phyloP scores from a whole-genome alignment of 2,113 vertebrate genomes.

The Deroptyus accipitrinus region DNA sequence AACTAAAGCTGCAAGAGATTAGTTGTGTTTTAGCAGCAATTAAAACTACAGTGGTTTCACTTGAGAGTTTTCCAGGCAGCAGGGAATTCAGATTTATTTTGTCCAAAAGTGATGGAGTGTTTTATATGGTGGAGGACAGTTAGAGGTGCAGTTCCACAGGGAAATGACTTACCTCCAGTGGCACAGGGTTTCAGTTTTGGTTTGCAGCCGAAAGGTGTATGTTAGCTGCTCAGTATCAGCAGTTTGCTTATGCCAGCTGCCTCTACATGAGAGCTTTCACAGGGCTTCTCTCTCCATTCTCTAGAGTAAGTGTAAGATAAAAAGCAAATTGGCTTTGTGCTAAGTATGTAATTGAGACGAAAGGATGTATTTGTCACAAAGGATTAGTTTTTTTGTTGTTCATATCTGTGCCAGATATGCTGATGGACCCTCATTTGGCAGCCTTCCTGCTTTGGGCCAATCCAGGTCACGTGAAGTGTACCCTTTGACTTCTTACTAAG shows the following conservation, averaged over 20 bases:
- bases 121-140: not conserved
- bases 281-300: not conserved
- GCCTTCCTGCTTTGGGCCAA: not conserved
- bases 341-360: not conserved
- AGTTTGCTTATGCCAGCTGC: not conserved
- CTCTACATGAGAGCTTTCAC: not conserved
- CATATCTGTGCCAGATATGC: not conserved
- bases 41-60: not conserved
- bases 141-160: not conserved
- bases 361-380: not conserved
- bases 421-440: not conserved
- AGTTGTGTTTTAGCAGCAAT: not conserved
- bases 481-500: not conserved
- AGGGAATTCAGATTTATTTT: not conserved
- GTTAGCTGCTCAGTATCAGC: not conserved
- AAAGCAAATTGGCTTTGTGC: not conserved
- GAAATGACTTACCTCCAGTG: not conserved
- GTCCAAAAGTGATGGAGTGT: not conserved
- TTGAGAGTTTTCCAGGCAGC: not conserved
- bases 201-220: not conserved
- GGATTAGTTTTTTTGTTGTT: rapidly evolving
- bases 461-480: not conserved
- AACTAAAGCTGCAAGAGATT: not conserved
- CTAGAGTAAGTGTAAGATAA: not conserved
- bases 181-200: not conserved